Base-by-base conservation (phyloP, 2,888 invertebrate genomes). In the Magallana nippona region DNA sequence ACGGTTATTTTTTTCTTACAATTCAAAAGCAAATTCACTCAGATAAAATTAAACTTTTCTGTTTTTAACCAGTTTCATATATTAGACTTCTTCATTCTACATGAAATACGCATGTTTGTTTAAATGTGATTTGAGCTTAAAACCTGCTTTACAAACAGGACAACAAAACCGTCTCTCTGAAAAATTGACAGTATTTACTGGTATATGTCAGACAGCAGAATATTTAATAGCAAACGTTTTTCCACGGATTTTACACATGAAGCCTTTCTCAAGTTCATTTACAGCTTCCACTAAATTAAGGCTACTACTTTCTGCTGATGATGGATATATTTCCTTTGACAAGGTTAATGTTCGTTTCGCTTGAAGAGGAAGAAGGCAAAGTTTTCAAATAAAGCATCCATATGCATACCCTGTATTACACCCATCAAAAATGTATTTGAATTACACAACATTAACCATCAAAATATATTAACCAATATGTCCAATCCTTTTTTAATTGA, bases 51-150 rank as follows among this genome's bases (percentile, higher is more conserved):
- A 44, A 44, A 44, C 44, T 44, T 44, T 44, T 44, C 44, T 8
- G 44, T 44, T 44, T 44, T 44, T 44, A 44, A 44, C 44, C 44
- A 44, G 44, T 44, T 44, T 44, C 44, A 44, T 44, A 8, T 8
- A 44, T 44, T 44, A 44, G 44, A 44, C 11, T 1, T 60, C 11
- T 19, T 71, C 71, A 71, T 71, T 71, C 32, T 71, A 71, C 71
- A 71, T 13, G 71, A 71, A 11, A 27, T 15, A 0, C 13, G 71
- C 27, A 27, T 71, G 71, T 71, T 19, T 71, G 27, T 71, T 71
- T 32, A 71, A 71, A 71, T 71, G 71, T 27, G 71, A 8, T 71
- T 71, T 71, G 2, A 32, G 71, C 71, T 71, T 71, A 32, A 71
- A 71, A 27, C 71, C 27, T 27, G 71, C 32, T 22, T 71, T 71